phyloP scores from a whole-genome alignment of 2,113 vertebrate genomes.

The Pampusana beccarii region DNA sequence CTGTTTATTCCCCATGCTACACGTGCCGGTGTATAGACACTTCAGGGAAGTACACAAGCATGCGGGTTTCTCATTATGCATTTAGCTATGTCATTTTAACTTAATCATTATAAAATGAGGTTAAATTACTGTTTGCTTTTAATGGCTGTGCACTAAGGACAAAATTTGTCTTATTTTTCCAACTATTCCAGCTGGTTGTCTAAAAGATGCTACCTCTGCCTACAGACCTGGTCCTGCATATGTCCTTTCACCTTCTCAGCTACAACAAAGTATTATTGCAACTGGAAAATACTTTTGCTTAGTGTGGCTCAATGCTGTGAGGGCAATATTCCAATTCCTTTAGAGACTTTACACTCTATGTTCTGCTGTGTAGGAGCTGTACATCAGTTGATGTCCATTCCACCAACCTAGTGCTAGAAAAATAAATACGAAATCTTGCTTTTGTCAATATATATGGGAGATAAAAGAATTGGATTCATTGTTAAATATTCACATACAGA shows the following conservation, averaged over 20 bases:
- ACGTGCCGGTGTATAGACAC: no score
- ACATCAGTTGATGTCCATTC: neutral
- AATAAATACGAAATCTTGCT: neutral
- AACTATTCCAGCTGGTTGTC: neutral
- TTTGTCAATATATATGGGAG: neutral
- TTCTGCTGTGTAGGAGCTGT: neutral
- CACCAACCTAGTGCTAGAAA: neutral
- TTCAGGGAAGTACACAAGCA: no score
- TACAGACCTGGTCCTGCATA: neutral
- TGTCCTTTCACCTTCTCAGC: neutral
- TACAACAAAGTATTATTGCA: neutral
- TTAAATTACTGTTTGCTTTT: neutral
- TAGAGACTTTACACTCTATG: neutral
- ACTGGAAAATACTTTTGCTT: neutral
- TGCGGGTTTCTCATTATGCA: neutral
- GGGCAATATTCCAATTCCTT: conserved; percentile 1
- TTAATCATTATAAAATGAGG: neutral
- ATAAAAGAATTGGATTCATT: neutral
- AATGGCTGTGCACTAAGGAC: neutral
- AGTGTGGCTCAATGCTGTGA: neutral
- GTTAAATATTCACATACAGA: neutral
- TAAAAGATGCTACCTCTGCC: neutral
- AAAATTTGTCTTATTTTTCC: neutral
- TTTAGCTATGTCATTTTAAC: neutral
- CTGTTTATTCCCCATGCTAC: no score